Base-by-base conservation (phyloP, 1,140 invertebrate species). In the Platyscapa corneri region DNA sequence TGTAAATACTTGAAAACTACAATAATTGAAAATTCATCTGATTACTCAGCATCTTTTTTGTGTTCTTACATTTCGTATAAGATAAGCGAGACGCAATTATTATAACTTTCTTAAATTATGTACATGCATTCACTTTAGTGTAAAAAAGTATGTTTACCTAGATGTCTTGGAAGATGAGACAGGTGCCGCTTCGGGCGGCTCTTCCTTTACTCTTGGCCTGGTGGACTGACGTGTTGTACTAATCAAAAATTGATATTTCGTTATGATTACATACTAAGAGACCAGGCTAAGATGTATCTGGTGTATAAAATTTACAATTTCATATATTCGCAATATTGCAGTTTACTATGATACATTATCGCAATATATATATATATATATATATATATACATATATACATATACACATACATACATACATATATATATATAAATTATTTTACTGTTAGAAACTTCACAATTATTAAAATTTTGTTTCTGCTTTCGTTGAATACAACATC, bases 181-280 rank as follows among this genome's bases (percentile, higher is more conserved):
- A 93, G 92, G 94, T 91, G 88, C 92, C 90, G 91, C 90, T 90
- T 93, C 95, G 91, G 89, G 93, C 90, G 91, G 94, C 91, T 94
- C 94, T 92, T 93, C 93, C 91, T 93, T 93, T 89, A 93, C 91
- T 92, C 88, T 94, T 91, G 86, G 94, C 94, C 89, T 95, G 94
- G 83, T 94, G 92, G 87, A 95, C 93, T 89, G 94, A 94, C 93
- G 95, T 95, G 90, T 95, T 93, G 90, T 96, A 95, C 91, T 94
- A 95, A 86, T 95, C 93, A 92, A 95, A 95, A 92, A 94, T 94
- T 87, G 91, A 94, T 87, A 94, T 90, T 90, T 91, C 89, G 90
- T 93, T 94, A 91, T 93, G 90, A 91, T 89, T 88, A 88, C 78
- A 88, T 89, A 87, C 83, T 88, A 87, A 83, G 70, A 37, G 37